Evolutionary conservation across 2,797 vertebrate genomes (phyloP).

Genomic region (Pangasius larnaudii): DNA sequence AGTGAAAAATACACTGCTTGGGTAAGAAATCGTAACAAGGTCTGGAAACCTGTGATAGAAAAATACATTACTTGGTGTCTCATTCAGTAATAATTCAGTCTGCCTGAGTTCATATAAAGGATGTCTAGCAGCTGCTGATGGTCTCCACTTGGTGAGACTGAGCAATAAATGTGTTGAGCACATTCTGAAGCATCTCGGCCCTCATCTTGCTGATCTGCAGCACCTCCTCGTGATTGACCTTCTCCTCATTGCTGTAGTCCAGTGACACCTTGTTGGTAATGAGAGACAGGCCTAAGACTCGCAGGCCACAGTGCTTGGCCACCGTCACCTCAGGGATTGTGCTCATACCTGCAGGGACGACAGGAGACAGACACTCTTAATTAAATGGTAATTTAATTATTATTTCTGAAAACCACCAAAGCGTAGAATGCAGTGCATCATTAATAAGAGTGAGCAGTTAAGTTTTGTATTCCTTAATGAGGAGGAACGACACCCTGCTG

Average conservation of each 20-base stretch:
- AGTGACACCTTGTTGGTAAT: constrained; percentile 77
- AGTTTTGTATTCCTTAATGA: constrained; percentile 39
- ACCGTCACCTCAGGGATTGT: constrained; percentile 75
- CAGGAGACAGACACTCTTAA: constrained; percentile 26
- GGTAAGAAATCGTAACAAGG: not conserved
- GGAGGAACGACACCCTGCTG: constrained; percentile 24
- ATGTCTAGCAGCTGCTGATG: constrained; percentile 65
- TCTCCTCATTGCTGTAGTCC: constrained; percentile 76
- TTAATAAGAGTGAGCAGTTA: constrained; percentile 42
- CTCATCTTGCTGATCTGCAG: constrained; percentile 74
- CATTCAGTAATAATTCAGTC: not conserved
- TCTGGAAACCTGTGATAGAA: not conserved
- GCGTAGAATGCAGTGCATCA: constrained; percentile 29
- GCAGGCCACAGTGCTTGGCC: constrained; percentile 74
- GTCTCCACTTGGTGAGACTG: constrained; percentile 67
- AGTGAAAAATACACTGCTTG: constrained; percentile 15
- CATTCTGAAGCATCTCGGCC: constrained; percentile 70
- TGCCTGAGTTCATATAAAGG: constrained; percentile 10
- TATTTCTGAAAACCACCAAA: constrained; percentile 40
- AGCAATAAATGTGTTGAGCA: constrained; percentile 65
- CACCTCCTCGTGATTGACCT: constrained; percentile 74
- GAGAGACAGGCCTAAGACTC: constrained; percentile 73
- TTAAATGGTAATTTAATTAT: constrained; percentile 43
- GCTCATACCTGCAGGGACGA: constrained; percentile 70
- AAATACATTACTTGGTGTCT: not conserved